phyloP scores from a whole-genome alignment of 1,140 invertebrate species.

The Cryptotermes secundus region DNA sequence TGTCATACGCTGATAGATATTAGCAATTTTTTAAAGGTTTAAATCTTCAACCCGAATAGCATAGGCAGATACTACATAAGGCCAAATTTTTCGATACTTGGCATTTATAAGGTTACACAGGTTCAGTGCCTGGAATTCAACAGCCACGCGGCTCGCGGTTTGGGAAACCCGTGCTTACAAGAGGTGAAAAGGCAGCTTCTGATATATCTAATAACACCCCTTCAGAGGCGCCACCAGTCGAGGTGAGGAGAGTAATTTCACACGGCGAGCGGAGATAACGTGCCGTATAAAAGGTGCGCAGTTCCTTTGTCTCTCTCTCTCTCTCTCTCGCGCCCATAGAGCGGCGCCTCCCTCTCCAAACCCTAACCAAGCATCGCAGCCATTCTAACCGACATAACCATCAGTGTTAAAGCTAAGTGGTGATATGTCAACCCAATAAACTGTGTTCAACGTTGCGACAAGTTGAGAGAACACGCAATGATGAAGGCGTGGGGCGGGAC shows the following conservation, averaged over 20 bases:
- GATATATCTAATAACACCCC: not conserved
- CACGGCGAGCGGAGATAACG: not conserved
- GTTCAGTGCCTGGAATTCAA: no score
- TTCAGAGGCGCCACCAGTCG: not conserved
- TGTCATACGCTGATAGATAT: no score
- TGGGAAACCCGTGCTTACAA: not conserved
- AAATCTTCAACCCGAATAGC: no score
- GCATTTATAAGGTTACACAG: no score
- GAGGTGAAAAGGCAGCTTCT: not conserved
- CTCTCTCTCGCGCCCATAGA: not conserved
- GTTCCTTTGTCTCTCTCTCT: not conserved
- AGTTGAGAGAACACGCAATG: not conserved
- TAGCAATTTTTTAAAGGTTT: no score
- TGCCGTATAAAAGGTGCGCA: not conserved
- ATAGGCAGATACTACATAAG: no score
- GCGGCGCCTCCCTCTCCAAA: not conserved
- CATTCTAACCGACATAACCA: not conserved
- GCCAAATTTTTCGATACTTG: no score
- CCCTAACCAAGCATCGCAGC: not conserved
- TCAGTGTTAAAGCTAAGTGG: constrained; percentile 7
- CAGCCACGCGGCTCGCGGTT: not conserved
- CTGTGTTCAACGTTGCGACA: not conserved
- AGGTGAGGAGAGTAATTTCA: not conserved
- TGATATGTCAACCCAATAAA: not conserved
- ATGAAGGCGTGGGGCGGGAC: not conserved